Evolutionary conservation across 2,797 vertebrate genomes (phyloP).

Genomic region (Remorina albescens): DNA sequence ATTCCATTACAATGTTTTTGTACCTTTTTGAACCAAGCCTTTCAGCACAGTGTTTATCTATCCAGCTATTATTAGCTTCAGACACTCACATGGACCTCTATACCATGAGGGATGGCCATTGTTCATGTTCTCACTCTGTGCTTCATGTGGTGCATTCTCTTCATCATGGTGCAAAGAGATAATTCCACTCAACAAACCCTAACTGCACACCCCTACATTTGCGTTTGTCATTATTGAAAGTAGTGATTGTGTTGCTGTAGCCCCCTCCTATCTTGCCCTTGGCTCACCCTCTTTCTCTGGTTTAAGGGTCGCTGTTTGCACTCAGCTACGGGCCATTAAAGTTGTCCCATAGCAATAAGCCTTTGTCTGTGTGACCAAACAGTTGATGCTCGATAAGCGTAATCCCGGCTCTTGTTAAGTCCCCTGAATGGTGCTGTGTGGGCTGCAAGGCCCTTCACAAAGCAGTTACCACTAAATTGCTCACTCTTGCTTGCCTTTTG

Average conservation of each 20-base stretch:
- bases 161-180: conserved; percentile 70
- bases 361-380: conserved; percentile 78
- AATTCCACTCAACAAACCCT: conserved; percentile 68
- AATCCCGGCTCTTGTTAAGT: conserved; percentile 74
- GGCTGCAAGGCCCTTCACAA: conserved; percentile 77
- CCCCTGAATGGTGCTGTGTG: conserved; percentile 77
- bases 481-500: conserved; percentile 80
- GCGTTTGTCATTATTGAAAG: conserved; percentile 70
- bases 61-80: conserved; percentile 60
- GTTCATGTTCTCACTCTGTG: conserved; percentile 52
- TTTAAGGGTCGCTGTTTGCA: conserved; percentile 69
- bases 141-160: conserved; percentile 59
- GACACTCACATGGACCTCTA: conserved; percentile 47
- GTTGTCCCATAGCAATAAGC: conserved; percentile 77
- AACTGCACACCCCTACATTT: conserved; percentile 69
- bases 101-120: conserved; percentile 61
- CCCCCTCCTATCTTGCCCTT: conserved; percentile 44
- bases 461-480: conserved; percentile 76
- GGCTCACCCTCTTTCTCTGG: conserved; percentile 50
- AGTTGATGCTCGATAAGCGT: conserved; percentile 82
- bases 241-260: conserved; percentile 54
- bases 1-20: conserved; percentile 33
- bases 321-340: conserved; percentile 75
- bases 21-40: conserved; percentile 26
- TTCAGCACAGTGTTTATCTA: conserved; percentile 45